These are phyloP conservation scores for Drosophila lacteicornis DNA, from an alignment of 1,140 invertebrate species.

Conservation along the genomic window DNA sequence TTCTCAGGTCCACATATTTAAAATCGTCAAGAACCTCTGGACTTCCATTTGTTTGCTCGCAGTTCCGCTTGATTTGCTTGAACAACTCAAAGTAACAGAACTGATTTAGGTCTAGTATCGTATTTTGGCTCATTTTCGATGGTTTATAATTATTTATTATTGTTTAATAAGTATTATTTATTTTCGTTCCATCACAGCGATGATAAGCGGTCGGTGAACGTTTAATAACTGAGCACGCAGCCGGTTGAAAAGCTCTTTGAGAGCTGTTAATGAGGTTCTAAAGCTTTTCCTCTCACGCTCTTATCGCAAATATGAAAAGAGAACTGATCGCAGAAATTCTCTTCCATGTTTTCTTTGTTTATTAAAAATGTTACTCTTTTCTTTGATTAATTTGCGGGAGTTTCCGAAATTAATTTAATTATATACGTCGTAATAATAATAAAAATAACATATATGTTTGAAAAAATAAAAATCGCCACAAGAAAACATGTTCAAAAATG, in stretches of 20 bases:
- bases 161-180: neutral
- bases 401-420: no score
- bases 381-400: no score
- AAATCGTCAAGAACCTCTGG: neutral
- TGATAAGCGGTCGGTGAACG: neutral
- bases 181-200: neutral
- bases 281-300: neutral
- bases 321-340: neutral
- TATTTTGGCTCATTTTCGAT: neutral
- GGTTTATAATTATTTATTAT: neutral
- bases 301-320: neutral
- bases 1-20: conserved; percentile 1
- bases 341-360: neutral
- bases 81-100: conserved; percentile 21
- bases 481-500: no score
- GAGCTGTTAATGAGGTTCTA: neutral
- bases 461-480: no score
- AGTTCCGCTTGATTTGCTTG: conserved; percentile 5
- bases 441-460: neutral
- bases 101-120: conserved; percentile 11
- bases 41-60: neutral
- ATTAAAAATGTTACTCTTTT: neutral
- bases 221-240: neutral
- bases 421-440: neutral
- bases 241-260: neutral